Percentiles rank a stretch among this genome's conserved stretches.
Conservation (phyloP, 2,797 vertebrate genomes). For the Chromis chromis region DNA sequence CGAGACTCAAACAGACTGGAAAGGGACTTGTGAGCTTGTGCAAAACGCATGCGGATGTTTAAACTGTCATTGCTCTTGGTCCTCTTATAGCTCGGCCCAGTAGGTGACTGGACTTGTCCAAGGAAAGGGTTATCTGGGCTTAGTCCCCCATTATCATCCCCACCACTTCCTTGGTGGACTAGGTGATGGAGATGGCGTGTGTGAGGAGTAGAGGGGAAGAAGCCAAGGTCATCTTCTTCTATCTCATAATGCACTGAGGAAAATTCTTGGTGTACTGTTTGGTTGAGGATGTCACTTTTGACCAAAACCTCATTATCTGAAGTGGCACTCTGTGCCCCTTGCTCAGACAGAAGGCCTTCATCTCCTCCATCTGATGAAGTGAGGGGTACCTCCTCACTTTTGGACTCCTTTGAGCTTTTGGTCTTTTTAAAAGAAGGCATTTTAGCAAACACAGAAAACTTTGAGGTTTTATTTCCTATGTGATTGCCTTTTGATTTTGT, state of each 20-base stretch:
- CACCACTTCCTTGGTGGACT: conserved; percentile 33
- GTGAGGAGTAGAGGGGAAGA: conserved; percentile 28
- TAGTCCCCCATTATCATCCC: conserved; percentile 20
- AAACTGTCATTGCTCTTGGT: conserved; percentile 86
- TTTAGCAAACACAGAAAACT: conserved; percentile 84
- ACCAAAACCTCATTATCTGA: conserved; percentile 81
- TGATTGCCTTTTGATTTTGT: conserved; percentile 68
- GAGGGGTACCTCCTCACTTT: conserved; percentile 40
- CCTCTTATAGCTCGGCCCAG: conserved; percentile 74
- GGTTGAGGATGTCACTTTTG: conserved; percentile 65
- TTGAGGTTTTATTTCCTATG: conserved; percentile 77
- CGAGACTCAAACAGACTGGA: conserved; percentile 90
- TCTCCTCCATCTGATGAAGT: conserved; percentile 43
- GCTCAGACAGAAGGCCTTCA: conserved; percentile 51
- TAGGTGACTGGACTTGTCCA: conserved; percentile 65
- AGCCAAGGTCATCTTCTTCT: conserved; percentile 56
- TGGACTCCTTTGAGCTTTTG: conserved; percentile 43
- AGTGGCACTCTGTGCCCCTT: conserved; percentile 63
- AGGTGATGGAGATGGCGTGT: conserved; percentile 49
- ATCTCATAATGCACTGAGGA: conserved; percentile 53
- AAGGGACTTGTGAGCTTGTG: conserved; percentile 90
- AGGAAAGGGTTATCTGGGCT: conserved; percentile 47
- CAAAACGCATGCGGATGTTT: conserved; percentile 85
- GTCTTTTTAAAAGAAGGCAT: conserved; percentile 85
- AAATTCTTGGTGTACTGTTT: conserved; percentile 71